A percentile compares a stretch with the other conserved stretches of the same genome.
Conservation (phyloP, 2,797 vertebrate genomes). For the Hyperoplus immaculatus region DNA sequence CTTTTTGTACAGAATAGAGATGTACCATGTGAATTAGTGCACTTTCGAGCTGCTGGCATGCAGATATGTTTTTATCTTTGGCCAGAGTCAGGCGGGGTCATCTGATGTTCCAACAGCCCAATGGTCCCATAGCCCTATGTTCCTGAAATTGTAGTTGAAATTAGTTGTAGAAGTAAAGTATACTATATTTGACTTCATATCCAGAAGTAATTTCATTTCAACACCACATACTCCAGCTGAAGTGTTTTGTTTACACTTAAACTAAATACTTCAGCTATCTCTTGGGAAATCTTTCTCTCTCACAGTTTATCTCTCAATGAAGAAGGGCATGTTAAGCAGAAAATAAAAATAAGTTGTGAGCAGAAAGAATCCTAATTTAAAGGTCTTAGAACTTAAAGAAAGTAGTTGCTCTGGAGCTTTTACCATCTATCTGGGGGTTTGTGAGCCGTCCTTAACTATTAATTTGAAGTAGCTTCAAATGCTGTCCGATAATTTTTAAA, state of each 20-base stretch:
- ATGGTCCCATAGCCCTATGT: too few relatives aligned
- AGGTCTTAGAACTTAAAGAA: neutral
- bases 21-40: neutral
- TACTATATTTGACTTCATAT: neutral
- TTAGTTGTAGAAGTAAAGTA: neutral
- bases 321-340: neutral
- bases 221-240: neutral
- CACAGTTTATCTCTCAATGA: neutral
- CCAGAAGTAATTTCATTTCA: neutral
- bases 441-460: neutral
- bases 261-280: constrained; percentile 12
- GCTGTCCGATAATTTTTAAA: constrained; percentile 35
- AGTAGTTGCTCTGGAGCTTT: neutral
- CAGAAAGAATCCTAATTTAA: neutral
- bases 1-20: neutral
- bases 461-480: constrained; percentile 13
- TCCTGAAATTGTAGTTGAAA: too few relatives aligned
- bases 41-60: neutral
- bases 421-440: too few relatives aligned
- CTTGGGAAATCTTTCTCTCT: neutral
- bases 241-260: neutral
- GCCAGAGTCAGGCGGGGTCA: neutral
- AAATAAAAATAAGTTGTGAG: neutral
- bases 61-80: too few relatives aligned
- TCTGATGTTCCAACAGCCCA: too few relatives aligned